Evolutionary conservation across 2,113 vertebrate species (phyloP).

Genomic region (Bothrops jararaca): DNA sequence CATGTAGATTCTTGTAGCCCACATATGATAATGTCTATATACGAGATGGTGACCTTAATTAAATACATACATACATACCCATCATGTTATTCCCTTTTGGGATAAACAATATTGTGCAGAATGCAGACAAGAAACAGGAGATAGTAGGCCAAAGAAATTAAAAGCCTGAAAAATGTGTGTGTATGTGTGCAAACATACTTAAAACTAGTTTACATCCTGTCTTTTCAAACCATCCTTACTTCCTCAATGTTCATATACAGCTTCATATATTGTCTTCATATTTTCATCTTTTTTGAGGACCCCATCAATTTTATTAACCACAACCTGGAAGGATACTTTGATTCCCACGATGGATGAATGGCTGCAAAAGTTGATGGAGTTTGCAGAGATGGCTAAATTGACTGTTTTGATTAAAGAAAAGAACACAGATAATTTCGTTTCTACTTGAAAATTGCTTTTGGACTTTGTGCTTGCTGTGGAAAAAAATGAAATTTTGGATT

Average conservation of each 20-base stretch:
- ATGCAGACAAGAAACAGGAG: background rate
- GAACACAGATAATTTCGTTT: background rate
- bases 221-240: background rate
- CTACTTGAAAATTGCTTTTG: background rate
- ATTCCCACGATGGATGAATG: background rate
- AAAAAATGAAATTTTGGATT: background rate
- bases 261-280: background rate
- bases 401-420: background rate
- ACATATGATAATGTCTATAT: background rate
- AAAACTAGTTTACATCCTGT: background rate
- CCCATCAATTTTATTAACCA: background rate
- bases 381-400: background rate
- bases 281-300: background rate
- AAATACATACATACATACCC: background rate
- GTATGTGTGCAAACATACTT: background rate
- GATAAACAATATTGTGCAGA: background rate
- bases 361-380: background rate
- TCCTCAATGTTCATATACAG: background rate
- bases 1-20: background rate
- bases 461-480: background rate
- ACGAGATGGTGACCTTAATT: slow-evolving; percentile 15
- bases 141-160: background rate
- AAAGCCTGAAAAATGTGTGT: background rate
- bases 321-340: background rate
- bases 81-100: background rate